Evolutionary conservation across 2,888 invertebrate genomes (phyloP).

Genomic region (Megastigmus dorsalis): DNA sequence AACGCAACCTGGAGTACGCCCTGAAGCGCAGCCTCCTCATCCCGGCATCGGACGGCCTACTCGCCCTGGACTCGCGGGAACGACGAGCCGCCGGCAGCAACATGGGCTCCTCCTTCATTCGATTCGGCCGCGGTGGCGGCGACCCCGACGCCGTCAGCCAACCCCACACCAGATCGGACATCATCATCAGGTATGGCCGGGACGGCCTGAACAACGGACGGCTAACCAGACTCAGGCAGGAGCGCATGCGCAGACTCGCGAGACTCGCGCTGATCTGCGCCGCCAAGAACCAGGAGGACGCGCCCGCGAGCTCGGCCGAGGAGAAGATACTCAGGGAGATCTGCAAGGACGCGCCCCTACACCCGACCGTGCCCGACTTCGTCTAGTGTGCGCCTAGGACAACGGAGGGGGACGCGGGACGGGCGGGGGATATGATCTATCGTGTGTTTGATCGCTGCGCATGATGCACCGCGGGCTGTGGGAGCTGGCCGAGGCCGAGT

Average conservation of each 20-base stretch:
- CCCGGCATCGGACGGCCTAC: conserved; percentile 25
- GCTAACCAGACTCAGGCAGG: conserved; percentile 44
- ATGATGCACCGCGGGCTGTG: too few species aligned
- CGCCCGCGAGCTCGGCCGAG: conserved; percentile 44
- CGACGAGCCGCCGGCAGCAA: conserved; percentile 56
- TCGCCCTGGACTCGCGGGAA: conserved; percentile 66
- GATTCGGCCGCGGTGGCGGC: conserved; percentile 57
- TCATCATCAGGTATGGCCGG: conserved; percentile 71
- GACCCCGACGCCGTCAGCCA: conserved; percentile 52
- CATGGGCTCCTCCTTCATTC: conserved; percentile 67
- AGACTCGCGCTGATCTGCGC: conserved; percentile 50
- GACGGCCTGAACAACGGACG: conserved; percentile 56
- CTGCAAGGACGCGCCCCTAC: conserved; percentile 52
- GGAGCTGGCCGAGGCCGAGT: too few species aligned
- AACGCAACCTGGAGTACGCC: conserved; percentile 63
- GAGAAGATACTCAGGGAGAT: conserved; percentile 49
- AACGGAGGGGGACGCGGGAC: too few species aligned
- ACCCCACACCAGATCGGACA: conserved; percentile 65
- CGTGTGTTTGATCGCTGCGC: too few species aligned
- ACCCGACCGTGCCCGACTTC: conserved; percentile 53
- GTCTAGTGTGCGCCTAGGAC: conserved; percentile 29
- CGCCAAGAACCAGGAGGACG: conserved; percentile 38
- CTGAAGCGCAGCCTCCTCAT: conserved; percentile 59
- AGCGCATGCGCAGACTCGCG: conserved; percentile 44
- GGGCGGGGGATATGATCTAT: too few species aligned